Evolutionary conservation across 2,113 vertebrate species (phyloP).

Genomic region (Cranoglanis bouderius): DNA sequence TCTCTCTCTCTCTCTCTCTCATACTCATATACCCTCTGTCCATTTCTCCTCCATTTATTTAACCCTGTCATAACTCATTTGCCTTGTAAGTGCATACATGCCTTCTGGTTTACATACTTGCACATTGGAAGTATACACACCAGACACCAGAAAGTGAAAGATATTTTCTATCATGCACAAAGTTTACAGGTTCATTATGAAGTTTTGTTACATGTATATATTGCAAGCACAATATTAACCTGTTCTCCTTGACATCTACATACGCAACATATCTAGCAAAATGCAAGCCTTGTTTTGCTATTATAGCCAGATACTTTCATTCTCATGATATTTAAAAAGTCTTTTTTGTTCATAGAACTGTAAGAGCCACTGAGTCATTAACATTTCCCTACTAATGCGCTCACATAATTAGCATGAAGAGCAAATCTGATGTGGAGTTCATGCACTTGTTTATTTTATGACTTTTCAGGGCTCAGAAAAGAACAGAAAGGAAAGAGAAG

Average conservation of each 20-base stretch:
- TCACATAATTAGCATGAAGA: neutral
- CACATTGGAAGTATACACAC: neutral
- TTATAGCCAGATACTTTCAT: neutral
- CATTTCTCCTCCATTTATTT: neutral
- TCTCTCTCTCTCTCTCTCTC: neutral
- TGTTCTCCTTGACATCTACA: neutral
- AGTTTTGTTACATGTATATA: neutral
- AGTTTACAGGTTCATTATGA: neutral
- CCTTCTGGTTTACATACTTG: neutral
- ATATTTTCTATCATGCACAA: neutral
- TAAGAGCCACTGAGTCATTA: neutral
- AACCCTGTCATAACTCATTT: neutral
- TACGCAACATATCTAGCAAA: neutral
- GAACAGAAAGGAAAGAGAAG: neutral
- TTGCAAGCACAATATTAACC: neutral
- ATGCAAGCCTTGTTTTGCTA: neutral
- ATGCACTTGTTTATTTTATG: neutral
- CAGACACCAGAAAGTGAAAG: neutral
- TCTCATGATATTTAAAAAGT: neutral
- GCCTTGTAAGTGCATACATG: neutral
- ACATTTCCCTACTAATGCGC: constrained; percentile 14
- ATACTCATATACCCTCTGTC: neutral
- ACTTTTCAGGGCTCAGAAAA: neutral
- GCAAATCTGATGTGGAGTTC: neutral
- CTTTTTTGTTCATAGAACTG: neutral